Percentiles rank a stretch among this genome's conserved stretches.
These are phyloP conservation scores for Dinomys branickii DNA, from an alignment of 2,113 vertebrate species.

Conservation along the genomic window DNA sequence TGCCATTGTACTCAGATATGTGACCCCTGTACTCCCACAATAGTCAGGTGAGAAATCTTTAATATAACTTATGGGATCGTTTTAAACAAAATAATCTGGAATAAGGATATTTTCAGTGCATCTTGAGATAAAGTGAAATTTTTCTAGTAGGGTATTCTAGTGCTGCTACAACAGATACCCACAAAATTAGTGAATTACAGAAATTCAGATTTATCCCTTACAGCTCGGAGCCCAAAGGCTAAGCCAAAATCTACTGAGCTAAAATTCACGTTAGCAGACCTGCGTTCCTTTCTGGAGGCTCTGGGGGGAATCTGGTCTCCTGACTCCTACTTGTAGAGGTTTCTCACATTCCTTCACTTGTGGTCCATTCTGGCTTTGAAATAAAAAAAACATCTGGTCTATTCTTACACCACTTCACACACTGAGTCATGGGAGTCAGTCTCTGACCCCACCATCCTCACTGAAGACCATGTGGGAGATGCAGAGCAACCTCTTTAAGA, in stretches of 20 bases:
- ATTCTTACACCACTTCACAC: not conserved
- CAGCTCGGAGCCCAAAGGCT: not conserved
- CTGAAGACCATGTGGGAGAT: not conserved
- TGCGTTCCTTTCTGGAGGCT: not conserved
- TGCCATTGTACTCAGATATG: not conserved
- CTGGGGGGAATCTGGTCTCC: not conserved
- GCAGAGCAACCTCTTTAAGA: not conserved
- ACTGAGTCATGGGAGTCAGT: not conserved
- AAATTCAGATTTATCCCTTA: not conserved
- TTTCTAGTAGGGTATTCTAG: not conserved
- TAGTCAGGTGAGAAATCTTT: not conserved
- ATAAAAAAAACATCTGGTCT: not conserved
- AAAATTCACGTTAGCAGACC: not conserved
- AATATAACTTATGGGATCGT: not conserved
- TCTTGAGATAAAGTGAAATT: not conserved
- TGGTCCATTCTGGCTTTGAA: not conserved
- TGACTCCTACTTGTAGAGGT: not conserved
- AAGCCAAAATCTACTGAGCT: not conserved
- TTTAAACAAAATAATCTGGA: conserved; percentile 2
- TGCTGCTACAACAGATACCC: not conserved
- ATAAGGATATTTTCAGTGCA: not conserved
- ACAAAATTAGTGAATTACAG: not conserved
- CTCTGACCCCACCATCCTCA: not conserved
- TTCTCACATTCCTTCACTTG: not conserved
- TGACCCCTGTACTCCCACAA: not conserved